A percentile compares a stretch with the other conserved stretches of the same genome.
Conservation (phyloP, 2,888 invertebrate genomes). For the Gymnocheta viridis region DNA sequence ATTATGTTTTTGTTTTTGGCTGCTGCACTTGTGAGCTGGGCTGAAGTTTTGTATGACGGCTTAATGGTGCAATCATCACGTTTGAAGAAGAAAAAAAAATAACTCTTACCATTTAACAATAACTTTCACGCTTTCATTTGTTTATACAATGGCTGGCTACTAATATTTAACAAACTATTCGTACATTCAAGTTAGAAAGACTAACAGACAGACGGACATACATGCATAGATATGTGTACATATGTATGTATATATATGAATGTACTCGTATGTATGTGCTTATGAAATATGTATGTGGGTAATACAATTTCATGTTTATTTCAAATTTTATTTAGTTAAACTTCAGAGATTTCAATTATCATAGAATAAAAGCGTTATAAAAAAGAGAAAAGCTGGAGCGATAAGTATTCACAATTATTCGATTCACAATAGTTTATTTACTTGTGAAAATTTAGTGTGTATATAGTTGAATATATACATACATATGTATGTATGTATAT, state of each 20-base stretch:
- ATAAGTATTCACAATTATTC: neutral
- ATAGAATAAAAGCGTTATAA: constrained; percentile 7
- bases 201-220: neutral
- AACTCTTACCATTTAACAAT: constrained; percentile 65
- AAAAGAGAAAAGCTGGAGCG: neutral
- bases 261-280: too few species aligned
- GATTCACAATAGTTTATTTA: neutral
- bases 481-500: too few species aligned
- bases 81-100: constrained; percentile 33
- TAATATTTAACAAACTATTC: constrained; percentile 13
- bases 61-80: constrained; percentile 58
- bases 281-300: constrained; percentile 45
- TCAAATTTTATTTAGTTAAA: constrained; percentile 26
- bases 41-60: constrained; percentile 15
- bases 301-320: constrained; percentile 40
- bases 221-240: neutral
- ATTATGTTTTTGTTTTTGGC: constrained; percentile 56
- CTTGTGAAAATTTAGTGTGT: neutral
- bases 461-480: too few species aligned
- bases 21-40: constrained; percentile 46
- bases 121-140: constrained; percentile 70
- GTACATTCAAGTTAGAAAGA: neutral
- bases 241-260: too few species aligned
- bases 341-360: constrained; percentile 48
- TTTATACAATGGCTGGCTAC: constrained; percentile 38